Evolutionary conservation across 2,888 invertebrate species (phyloP).

Genomic region (Operophtera brumata): DNA sequence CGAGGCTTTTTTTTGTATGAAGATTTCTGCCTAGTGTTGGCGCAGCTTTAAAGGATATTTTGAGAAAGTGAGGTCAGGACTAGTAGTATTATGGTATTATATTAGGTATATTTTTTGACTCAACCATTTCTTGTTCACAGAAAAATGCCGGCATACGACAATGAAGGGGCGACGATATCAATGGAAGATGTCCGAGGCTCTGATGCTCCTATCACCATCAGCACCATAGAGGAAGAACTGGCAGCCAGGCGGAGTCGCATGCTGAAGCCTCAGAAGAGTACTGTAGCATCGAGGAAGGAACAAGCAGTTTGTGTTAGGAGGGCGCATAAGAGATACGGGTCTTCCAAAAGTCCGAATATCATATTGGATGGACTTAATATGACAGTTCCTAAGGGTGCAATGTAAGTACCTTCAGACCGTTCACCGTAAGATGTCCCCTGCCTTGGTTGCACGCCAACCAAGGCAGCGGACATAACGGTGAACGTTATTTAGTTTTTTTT

Average conservation of each 20-base stretch:
- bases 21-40: too few species aligned
- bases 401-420: too few species aligned
- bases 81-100: too few species aligned
- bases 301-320: conserved; percentile 92
- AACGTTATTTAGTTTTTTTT: too few species aligned
- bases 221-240: conserved; percentile 59
- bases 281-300: conserved; percentile 85
- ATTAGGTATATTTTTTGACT: too few species aligned
- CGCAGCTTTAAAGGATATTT: too few species aligned
- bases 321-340: conserved; percentile 92
- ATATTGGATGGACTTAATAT: conserved; percentile 94
- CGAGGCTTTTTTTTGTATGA: too few species aligned
- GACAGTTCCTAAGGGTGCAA: conserved; percentile 94
- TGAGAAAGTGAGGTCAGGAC: too few species aligned
- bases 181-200: conserved; percentile 67
- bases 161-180: conserved; percentile 73
- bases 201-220: conserved; percentile 52
- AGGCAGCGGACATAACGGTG: too few species aligned
- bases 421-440: too few species aligned
- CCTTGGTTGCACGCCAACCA: too few species aligned
- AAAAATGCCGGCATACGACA: conserved; percentile 75
- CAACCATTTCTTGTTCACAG: conserved; percentile 2
- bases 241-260: conserved; percentile 54
- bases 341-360: conserved; percentile 87
- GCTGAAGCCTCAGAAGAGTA: conserved; percentile 84